These are phyloP conservation scores for Festucalex cinctus DNA, from an alignment of 2,113 vertebrate genomes.

Conservation along the genomic window DNA sequence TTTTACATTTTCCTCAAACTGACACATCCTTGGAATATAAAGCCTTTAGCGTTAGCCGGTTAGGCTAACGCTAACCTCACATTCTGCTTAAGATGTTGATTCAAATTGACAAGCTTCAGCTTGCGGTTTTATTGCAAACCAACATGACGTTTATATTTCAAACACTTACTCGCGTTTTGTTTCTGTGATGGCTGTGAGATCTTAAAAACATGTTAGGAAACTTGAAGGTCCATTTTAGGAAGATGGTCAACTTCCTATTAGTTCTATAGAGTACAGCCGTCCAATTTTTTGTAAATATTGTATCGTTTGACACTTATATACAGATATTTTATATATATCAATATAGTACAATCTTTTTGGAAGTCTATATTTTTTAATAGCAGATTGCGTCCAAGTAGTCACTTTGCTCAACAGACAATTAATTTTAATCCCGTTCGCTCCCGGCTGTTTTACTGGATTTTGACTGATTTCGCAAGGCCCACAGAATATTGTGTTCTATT, in stretches of 20 bases:
- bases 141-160: slow-evolving; percentile 1
- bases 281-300: too few species aligned
- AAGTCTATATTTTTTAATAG: too few species aligned
- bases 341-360: too few species aligned
- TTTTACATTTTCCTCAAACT: slow-evolving; percentile 40
- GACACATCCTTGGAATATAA: slow-evolving; percentile 40
- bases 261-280: too few species aligned
- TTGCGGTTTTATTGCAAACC: slow-evolving; percentile 15
- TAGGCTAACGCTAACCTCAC: too few species aligned
- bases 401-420: not conserved
- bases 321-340: too few species aligned
- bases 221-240: not conserved
- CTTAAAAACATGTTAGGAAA: slow-evolving; percentile 5
- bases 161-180: not conserved
- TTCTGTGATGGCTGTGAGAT: slow-evolving; percentile 14
- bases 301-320: too few species aligned
- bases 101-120: slow-evolving; percentile 35
- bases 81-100: slow-evolving; percentile 40
- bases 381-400: not conserved
- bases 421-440: too few species aligned
- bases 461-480: too few species aligned
- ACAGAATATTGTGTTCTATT: too few species aligned
- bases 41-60: slow-evolving; percentile 25
- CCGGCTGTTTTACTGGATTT: too few species aligned
- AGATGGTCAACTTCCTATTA: not conserved